Percentiles rank a stretch among this genome's conserved stretches.
Conservation (phyloP, 2,888 invertebrate genomes). For the Helobdella robusta region DNA sequence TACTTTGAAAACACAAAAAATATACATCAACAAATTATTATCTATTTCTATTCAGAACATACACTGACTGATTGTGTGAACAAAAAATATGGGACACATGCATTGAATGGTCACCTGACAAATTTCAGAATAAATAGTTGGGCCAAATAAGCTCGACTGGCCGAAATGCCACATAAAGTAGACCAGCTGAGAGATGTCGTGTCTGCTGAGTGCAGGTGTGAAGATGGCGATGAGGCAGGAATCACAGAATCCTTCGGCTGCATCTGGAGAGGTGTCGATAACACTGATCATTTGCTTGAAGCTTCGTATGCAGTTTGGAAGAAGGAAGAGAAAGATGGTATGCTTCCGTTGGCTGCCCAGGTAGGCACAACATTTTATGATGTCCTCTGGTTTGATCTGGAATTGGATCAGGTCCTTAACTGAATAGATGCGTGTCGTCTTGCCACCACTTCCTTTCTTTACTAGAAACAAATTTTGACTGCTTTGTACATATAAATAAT, state of each 20-base stretch:
- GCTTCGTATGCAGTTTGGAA: constrained; percentile 27
- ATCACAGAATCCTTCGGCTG: background rate
- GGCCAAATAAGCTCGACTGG: constrained; percentile 30
- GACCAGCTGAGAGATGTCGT: constrained; percentile 29
- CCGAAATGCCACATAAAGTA: constrained; percentile 32
- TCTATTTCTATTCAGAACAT: too few relatives aligned
- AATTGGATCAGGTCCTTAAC: constrained; percentile 12
- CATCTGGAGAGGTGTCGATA: background rate
- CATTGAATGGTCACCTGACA: too few relatives aligned
- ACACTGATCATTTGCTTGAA: constrained; percentile 6
- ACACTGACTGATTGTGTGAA: too few relatives aligned
- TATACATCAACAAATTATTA: too few relatives aligned
- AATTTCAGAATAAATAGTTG: constrained; percentile 26
- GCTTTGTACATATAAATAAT: too few relatives aligned
- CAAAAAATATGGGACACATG: too few relatives aligned
- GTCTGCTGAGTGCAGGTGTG: constrained; percentile 14
- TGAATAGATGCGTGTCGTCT: background rate
- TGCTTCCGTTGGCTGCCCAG: constrained; percentile 29
- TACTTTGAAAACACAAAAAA: too few relatives aligned
- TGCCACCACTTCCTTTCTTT: background rate
- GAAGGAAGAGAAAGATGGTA: constrained; percentile 32
- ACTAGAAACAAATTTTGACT: too few relatives aligned
- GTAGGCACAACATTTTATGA: constrained; percentile 30
- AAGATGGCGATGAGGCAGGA: constrained; percentile 32
- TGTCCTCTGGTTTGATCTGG: constrained; percentile 26